Evolutionary conservation across 2,888 invertebrate species (phyloP), one percentile per base, ranked within the genome.

Genomic region (Tetropium fuscum): DNA sequence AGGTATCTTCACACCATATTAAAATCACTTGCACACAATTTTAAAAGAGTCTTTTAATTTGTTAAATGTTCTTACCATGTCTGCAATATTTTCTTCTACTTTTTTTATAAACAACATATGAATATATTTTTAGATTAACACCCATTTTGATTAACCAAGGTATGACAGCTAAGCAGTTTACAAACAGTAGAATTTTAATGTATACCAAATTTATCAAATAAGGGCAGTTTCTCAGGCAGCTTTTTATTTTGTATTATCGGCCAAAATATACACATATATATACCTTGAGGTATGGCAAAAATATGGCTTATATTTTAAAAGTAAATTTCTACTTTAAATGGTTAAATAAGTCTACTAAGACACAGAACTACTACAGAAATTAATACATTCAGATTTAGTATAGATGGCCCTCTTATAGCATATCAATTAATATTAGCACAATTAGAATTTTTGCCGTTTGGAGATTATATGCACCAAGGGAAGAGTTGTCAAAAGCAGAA

Each of bases 31-130:
- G 74, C 78, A 74, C 75, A 76, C 76, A 77, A 79, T 78, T 78
- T 77, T 73, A 78, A 78, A 79, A 76, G 76, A 76, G 77, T 78
- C 76, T 77, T 61, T 76, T 78, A 79, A 80, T 80, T 79, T 78
- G 78, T 80, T 79, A 77, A 76, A 77, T 72, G 73, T 74, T 74
- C 71, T 71, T 76, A 73, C 70, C 56, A 66, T 47, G 48, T 32
- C 49, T 58, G 53, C 40, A 54, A 19, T 36, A 53, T 51, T 47
- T 58, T 40, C 49, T 58, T 48, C 45, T 51, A 49, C 55, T 32
- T 20, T 36, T 43, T 54, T 45, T 55, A 34, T 44, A 45, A 34
- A 25, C 45, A 40, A 32, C 22, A 36, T 56, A 45, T 19, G 56
- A 56, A 36, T 41, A 55, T 45, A 60, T 53, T 38, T 41, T 43